These are phyloP conservation scores for Corynorhinus townsendii DNA, from an alignment of 2,113 vertebrate genomes.

Conservation along the genomic window DNA sequence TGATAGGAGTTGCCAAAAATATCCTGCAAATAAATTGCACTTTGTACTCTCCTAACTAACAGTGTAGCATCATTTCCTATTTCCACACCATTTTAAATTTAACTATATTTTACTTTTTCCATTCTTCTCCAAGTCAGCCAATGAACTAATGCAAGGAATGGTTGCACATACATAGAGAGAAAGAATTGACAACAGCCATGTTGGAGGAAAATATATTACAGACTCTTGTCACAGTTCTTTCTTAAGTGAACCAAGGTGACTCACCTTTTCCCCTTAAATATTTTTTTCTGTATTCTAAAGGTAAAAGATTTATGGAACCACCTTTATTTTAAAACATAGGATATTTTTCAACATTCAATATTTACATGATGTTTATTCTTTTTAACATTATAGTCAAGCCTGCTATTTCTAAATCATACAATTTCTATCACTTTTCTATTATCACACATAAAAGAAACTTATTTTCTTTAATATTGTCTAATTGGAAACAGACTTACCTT, in stretches of 20 bases:
- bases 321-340: background rate
- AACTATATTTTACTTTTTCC: conserved; percentile 1
- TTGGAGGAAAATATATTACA: background rate
- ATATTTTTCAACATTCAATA: conserved; percentile 11
- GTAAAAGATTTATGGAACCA: background rate
- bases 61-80: background rate
- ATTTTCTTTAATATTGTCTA: conserved; percentile 43
- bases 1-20: background rate
- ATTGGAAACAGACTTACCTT: conserved; percentile 54
- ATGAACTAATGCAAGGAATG: background rate
- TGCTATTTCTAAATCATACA: background rate
- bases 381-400: background rate
- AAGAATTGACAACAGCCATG: background rate
- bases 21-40: background rate
- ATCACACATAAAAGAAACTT: background rate
- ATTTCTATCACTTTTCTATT: conserved; percentile 42
- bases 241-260: background rate
- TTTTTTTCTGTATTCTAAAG: background rate
- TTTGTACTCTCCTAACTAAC: background rate
- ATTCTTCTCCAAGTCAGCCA: too few species aligned
- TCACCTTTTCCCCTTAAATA: background rate
- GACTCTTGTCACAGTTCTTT: background rate
- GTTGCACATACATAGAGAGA: background rate
- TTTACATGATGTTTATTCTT: conserved; percentile 44
- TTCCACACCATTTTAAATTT: background rate